Evolutionary conservation across 2,888 invertebrate species (phyloP), one percentile per base, ranked within the genome.

Genomic region (Leucoptera coffeella): DNA sequence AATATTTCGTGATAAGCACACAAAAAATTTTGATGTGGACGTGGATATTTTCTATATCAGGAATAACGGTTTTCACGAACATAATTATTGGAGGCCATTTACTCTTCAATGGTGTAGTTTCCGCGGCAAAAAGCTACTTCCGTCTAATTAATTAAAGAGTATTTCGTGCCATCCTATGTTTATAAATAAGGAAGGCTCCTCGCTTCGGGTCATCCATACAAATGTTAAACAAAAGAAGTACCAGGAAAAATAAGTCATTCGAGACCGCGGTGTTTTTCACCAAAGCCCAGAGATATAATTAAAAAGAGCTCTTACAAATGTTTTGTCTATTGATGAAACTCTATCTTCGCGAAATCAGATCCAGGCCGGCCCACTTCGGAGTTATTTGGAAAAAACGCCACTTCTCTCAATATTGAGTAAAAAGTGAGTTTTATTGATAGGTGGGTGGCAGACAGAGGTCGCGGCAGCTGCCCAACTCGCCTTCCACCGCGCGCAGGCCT

Each of bases 301-400:
- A 57, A 54, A 55, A 56, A 58, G 59, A 64, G 62, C 51, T 60
- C 59, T 47, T 57, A 60, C 51, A 58, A 62, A 51, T 48, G 47
- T 43, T 43, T 47, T 42, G 47, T 45, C 43, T 50, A 45, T 45
- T 47, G 45, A 49, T 50, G 64, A 59, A 62, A 62, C 54, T 62
- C 56, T 58, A 62, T 58, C 55, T 55, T 49, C 42, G 53, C 54
- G 64, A 59, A 64, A 64, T 57, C 52, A 54, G 59, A 64, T 54
- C 51, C 43, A 43, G 41, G 37, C 39, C 47, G 41, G 41, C 40
- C 47, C 44, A 41, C 43, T 46, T 43, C 38, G 33, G 34, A 38
- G 36, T 45, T 38, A 35, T 39, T 38, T 38, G 46, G 44, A 47
- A 57, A 50, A 51, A 47, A 39, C 40, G 39, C 36, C 39, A 42